A percentile compares a stretch with the other conserved stretches of the same genome.
Conservation (phyloP, 2,797 vertebrate genomes). For the Linurgus olivaceus region DNA sequence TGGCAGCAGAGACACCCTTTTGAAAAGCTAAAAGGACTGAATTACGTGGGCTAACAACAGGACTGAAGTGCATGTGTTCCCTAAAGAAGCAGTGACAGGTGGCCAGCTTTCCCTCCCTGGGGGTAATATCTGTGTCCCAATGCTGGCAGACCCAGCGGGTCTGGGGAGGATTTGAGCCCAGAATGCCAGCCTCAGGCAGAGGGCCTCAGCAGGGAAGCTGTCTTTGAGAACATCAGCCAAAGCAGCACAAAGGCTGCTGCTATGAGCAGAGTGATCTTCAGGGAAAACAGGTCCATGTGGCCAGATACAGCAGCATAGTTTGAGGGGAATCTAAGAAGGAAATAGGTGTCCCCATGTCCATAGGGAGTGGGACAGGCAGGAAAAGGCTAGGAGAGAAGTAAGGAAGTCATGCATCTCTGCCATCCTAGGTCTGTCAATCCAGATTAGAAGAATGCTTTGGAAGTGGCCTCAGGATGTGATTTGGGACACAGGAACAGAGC, state of each 20-base stretch:
- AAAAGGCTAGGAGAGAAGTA: not conserved
- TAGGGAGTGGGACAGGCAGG: not conserved
- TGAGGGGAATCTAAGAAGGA: not conserved
- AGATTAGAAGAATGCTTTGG: not conserved
- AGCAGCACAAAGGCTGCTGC: not conserved
- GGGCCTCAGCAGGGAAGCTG: not conserved
- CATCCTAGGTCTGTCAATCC: not conserved
- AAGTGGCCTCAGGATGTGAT: fast-evolving
- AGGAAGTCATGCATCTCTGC: not conserved
- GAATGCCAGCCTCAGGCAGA: not conserved
- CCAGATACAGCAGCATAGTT: not conserved
- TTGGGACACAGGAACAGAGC: not conserved
- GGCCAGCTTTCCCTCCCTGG: not conserved
- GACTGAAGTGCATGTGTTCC: fast-evolving
- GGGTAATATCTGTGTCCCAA: fast-evolving
- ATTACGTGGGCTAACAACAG: fast-evolving
- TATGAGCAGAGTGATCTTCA: not conserved
- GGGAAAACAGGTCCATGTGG: not conserved
- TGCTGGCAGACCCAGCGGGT: not conserved
- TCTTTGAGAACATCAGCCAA: not conserved
- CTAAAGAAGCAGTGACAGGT: not conserved
- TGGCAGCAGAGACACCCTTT: not conserved
- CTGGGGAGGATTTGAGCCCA: not conserved
- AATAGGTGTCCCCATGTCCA: not conserved
- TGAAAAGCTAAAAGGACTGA: not conserved